phyloP scores from a whole-genome alignment of 23 tunicate species.

The Diplosoma virens region DNA sequence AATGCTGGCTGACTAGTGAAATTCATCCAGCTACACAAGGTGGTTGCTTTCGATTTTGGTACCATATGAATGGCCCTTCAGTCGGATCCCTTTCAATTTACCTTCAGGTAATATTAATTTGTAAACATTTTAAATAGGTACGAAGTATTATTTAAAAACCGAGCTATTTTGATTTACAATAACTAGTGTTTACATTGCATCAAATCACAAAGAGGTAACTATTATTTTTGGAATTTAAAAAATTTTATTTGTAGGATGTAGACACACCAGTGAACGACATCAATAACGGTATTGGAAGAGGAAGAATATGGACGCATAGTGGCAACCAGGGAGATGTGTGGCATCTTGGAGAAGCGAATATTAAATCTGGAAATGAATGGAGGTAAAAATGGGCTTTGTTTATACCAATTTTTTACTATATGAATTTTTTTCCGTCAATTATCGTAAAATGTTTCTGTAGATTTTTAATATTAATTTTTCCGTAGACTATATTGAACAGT shows the following conservation, averaged over 20 bases:
- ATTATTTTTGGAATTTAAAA: too few species aligned
- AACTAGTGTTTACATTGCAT: background rate
- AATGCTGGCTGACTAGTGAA: conserved; percentile 69
- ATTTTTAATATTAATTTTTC: too few species aligned
- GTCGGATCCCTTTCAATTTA: conserved; percentile 66
- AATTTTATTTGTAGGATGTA: conserved; percentile 38
- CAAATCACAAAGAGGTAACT: background rate
- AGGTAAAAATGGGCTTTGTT: too few species aligned
- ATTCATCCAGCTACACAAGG: conserved; percentile 61
- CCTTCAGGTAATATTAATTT: conserved; percentile 58
- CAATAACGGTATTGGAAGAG: conserved; percentile 15
- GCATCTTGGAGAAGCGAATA: conserved; percentile 54
- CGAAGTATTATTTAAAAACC: too few species aligned
- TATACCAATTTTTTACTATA: too few species aligned
- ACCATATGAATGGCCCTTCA: conserved; percentile 66
- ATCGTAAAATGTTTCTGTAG: too few species aligned
- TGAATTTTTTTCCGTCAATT: too few species aligned
- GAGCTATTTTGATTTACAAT: background rate
- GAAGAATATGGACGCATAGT: conserved; percentile 43
- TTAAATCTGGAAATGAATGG: conserved; percentile 63
- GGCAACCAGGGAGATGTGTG: conserved; percentile 69
- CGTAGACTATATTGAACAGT: too few species aligned
- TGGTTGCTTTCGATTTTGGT: conserved; percentile 79
- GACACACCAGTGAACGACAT: conserved; percentile 22
- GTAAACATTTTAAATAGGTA: too few species aligned